Conservation (phyloP, 2,797 vertebrate species). For the Limnodromus scolopaceus region DNA sequence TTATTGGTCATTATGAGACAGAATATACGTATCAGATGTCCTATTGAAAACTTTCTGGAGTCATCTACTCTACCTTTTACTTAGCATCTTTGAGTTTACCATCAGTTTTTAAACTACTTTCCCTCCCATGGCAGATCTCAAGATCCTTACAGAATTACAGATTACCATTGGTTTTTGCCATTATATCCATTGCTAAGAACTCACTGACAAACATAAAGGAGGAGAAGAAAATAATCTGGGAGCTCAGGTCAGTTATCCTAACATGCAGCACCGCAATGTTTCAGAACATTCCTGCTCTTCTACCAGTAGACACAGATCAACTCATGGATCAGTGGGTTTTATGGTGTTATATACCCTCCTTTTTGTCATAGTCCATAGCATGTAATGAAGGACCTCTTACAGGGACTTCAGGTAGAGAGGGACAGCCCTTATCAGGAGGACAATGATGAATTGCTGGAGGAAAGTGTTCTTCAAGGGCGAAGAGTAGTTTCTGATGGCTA, state of each 20-base stretch:
- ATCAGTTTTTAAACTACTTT: background rate
- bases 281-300: background rate
- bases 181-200: background rate
- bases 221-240: background rate
- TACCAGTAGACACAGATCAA: background rate
- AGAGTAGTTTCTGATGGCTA: background rate
- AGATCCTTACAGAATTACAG: background rate
- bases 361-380: fast-evolving
- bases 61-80: background rate
- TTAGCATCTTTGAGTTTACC: background rate
- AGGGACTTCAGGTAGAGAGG: background rate
- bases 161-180: background rate
- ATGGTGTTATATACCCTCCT: background rate
- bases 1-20: background rate
- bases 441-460: background rate
- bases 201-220: background rate
- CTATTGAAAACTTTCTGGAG: background rate
- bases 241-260: background rate
- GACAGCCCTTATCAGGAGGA: background rate
- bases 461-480: background rate
- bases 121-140: background rate
- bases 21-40: background rate
- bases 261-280: background rate
- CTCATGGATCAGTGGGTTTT: background rate
- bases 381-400: background rate